A percentile compares a stretch with the other conserved stretches of the same genome.
phyloP scores from a whole-genome alignment of 2,113 vertebrate genomes.

The Equus przewalskii region DNA sequence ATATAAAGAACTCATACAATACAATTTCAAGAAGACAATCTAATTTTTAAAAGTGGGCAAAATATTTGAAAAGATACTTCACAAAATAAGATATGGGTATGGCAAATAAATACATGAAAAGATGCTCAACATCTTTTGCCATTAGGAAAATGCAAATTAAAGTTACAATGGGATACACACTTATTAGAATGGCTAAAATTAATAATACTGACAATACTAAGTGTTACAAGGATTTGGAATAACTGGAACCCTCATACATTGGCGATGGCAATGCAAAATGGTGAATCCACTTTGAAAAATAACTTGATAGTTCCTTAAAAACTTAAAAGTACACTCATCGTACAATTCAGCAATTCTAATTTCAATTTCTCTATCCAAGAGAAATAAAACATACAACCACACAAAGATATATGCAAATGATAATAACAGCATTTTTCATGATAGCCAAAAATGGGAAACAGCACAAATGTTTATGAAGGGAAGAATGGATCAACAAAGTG shows the following conservation, averaged over 20 bases:
- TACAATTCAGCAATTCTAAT: background rate
- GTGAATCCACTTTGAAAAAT: background rate
- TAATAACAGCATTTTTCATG: conserved; percentile 13
- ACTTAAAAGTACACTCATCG: background rate
- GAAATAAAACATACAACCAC: background rate
- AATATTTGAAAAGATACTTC: conserved; percentile 17
- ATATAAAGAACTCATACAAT: background rate
- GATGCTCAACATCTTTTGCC: background rate
- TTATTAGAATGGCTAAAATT: background rate
- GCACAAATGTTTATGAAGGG: background rate
- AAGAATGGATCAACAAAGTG: background rate
- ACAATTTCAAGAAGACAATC: conserved; percentile 1
- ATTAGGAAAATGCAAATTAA: conserved; percentile 30
- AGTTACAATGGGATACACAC: background rate
- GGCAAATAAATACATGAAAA: conserved; percentile 16
- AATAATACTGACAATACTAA: background rate
- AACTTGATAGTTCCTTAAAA: conserved; percentile 8
- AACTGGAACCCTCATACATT: background rate
- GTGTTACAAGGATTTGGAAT: background rate
- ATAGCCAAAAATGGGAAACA: background rate
- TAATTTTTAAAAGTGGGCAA: background rate
- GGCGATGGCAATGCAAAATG: background rate
- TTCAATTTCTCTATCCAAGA: background rate
- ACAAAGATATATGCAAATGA: background rate
- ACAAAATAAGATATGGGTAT: conserved; percentile 42